Conservation (phyloP, 2,797 vertebrate species). For the Onychomys torridus region DNA sequence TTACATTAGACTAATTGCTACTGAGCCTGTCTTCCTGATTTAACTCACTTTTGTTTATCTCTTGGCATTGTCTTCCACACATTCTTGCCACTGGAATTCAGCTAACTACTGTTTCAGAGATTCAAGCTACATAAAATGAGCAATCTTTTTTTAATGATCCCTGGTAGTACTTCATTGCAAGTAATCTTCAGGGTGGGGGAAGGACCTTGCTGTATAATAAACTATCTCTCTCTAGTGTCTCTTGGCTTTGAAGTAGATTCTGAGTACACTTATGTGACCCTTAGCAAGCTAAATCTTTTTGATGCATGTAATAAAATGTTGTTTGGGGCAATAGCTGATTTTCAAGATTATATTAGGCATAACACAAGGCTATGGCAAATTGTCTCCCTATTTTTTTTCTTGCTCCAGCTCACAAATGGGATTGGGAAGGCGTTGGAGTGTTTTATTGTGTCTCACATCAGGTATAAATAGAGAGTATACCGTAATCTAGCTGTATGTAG, state of each 20-base stretch:
- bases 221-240: constrained; percentile 82
- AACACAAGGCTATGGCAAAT: constrained; percentile 79
- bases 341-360: constrained; percentile 85
- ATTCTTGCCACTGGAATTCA: constrained; percentile 81
- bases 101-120: constrained; percentile 84
- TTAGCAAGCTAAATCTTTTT: constrained; percentile 85
- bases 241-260: constrained; percentile 84
- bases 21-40: constrained; percentile 75
- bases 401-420: constrained; percentile 52
- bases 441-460: constrained; percentile 80
- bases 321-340: constrained; percentile 86
- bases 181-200: constrained; percentile 67
- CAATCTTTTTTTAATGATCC: constrained; percentile 86
- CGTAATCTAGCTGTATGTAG: constrained; percentile 66
- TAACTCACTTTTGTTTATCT: constrained; percentile 83
- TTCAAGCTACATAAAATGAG: constrained; percentile 85
- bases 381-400: constrained; percentile 79
- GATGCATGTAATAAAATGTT: constrained; percentile 84
- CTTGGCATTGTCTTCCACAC: constrained; percentile 84
- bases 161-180: constrained; percentile 84
- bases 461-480: constrained; percentile 65
- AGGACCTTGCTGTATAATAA: constrained; percentile 72
- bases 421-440: constrained; percentile 78
- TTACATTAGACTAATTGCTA: constrained; percentile 85
- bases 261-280: constrained; percentile 81